Conservation (phyloP, 35 echinoderm and acorn worm genomes). For the Anneissia japonica region DNA sequence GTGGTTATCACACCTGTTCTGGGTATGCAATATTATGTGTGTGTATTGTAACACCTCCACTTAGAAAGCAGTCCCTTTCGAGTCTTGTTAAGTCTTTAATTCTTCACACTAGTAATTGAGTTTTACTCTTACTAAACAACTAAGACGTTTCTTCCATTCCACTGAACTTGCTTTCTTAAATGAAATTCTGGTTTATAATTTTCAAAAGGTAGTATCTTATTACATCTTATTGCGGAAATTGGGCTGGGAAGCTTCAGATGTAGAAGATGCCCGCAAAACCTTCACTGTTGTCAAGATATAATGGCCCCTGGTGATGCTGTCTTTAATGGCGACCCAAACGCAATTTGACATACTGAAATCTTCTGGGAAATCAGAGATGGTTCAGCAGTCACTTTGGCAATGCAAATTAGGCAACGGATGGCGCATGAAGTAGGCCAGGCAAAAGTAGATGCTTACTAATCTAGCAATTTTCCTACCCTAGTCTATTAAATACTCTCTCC, state of each 20-base stretch:
- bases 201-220: not conserved
- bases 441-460: not conserved
- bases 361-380: not conserved
- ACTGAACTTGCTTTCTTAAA: not conserved
- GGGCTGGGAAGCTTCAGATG: not conserved
- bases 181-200: not conserved
- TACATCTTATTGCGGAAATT: not conserved
- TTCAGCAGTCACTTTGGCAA: not conserved
- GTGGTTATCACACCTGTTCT: too few relatives aligned
- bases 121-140: not conserved
- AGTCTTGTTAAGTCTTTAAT: not conserved
- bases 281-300: not conserved
- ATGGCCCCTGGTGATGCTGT: not conserved
- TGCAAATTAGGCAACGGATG: not conserved
- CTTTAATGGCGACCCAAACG: conserved; percentile 1
- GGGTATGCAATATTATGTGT: too few relatives aligned
- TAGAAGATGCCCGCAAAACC: not conserved
- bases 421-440: not conserved
- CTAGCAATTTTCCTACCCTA: not conserved
- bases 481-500: not conserved
- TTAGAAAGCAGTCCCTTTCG: not conserved
- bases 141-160: not conserved
- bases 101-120: not conserved
- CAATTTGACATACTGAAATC: not conserved
- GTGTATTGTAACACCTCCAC: not conserved